These are phyloP conservation scores for Crossoptilon crossoptilon DNA, from an alignment of 2,797 vertebrate species.

Conservation along the genomic window DNA sequence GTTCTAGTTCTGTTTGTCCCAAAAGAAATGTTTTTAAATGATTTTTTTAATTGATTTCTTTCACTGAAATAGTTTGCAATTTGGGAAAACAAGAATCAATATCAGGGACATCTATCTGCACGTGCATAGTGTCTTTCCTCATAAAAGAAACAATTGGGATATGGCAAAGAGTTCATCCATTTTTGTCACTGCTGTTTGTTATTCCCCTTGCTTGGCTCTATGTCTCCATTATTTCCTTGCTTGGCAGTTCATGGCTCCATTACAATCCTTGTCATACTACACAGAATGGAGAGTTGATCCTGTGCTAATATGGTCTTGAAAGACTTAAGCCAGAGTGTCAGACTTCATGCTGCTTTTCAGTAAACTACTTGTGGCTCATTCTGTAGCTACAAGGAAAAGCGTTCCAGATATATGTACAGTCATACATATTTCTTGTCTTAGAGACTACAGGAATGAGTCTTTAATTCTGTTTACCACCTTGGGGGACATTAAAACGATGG, in stretches of 20 bases:
- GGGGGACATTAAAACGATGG: slow-evolving; percentile 65
- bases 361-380: background rate
- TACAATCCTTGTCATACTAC: background rate
- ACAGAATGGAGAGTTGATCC: background rate
- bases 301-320: slow-evolving; percentile 20
- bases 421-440: slow-evolving; percentile 30
- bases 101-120: background rate
- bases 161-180: background rate
- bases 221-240: background rate
- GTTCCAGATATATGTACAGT: slow-evolving; percentile 11
- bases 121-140: background rate
- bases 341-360: slow-evolving; percentile 7
- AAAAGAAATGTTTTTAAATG: background rate
- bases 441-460: slow-evolving; percentile 28
- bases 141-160: background rate
- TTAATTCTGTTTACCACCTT: slow-evolving; percentile 68
- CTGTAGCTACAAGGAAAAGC: slow-evolving; percentile 33
- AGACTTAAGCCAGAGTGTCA: slow-evolving; percentile 16
- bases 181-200: background rate
- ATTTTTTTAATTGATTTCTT: background rate
- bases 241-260: background rate
- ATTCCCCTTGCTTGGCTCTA: background rate
- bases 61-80: background rate
- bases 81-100: background rate
- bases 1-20: background rate